These are phyloP conservation scores for Ptiloglossa arizonensis DNA, from an alignment of 1,140 invertebrate species.

Conservation along the genomic window DNA sequence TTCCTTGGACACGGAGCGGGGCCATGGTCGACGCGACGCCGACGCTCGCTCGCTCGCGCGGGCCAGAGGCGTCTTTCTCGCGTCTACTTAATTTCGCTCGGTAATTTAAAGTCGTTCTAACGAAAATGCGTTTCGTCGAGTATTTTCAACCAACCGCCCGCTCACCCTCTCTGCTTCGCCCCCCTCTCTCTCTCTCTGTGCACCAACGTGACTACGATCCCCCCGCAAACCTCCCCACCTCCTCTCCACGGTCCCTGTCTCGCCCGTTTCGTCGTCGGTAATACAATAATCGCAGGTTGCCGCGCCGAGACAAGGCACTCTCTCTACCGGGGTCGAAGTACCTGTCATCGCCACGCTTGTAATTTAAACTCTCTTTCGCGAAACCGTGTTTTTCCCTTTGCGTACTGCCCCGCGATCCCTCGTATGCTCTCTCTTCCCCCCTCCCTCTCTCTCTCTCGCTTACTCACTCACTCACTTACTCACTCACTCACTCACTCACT, in stretches of 20 bases:
- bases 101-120: conserved; percentile 23
- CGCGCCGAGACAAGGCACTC: not conserved
- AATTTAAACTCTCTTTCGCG: conserved; percentile 42
- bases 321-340: not conserved
- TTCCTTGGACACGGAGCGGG: conserved; percentile 20
- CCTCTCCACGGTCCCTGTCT: not conserved
- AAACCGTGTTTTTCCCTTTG: no score
- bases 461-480: no score
- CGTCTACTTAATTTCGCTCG: not conserved
- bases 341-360: conserved; percentile 43
- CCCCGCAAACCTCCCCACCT: not conserved
- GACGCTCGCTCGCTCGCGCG: conserved; percentile 8
- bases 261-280: not conserved
- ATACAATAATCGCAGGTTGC: conserved; percentile 42
- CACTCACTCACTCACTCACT: no score
- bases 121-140: conserved; percentile 12
- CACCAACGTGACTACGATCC: no score
- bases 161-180: not conserved
- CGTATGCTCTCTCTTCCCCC: no score
- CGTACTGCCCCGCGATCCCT: not conserved
- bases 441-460: no score
- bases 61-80: conserved; percentile 29
- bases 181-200: not conserved
- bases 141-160: no score
- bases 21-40: not conserved